These are phyloP conservation scores for Nysson spinosus DNA, from an alignment of 2,888 invertebrate genomes.

Conservation along the genomic window DNA sequence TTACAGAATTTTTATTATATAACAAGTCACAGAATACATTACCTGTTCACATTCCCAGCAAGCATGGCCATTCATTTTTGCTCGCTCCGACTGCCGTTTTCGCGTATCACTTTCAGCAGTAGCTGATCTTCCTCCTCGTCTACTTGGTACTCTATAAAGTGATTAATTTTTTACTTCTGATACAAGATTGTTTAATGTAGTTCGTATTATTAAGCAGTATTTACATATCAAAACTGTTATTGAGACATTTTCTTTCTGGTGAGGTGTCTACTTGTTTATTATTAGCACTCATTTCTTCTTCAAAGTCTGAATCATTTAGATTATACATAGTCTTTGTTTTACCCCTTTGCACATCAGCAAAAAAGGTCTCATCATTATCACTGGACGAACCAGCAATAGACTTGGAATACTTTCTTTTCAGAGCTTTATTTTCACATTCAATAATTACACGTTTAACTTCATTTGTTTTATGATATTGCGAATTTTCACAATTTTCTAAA, in stretches of 20 bases:
- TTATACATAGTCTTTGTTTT: background rate
- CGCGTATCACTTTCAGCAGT: conserved; percentile 65
- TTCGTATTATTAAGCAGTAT: conserved; percentile 1
- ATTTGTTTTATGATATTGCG: too few species aligned
- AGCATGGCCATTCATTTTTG: conserved; percentile 73
- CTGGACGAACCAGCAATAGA: background rate
- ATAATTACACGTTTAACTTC: background rate
- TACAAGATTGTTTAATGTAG: too few species aligned
- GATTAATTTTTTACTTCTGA: too few species aligned
- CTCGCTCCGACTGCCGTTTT: conserved; percentile 72
- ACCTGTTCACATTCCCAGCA: conserved; percentile 76
- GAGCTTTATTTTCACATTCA: background rate
- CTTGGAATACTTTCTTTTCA: background rate
- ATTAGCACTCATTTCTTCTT: background rate
- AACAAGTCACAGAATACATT: conserved; percentile 22
- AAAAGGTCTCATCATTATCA: conserved; percentile 42
- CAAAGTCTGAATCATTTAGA: background rate
- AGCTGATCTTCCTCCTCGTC: conserved; percentile 1
- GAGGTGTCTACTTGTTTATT: background rate
- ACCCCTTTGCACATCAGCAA: conserved; percentile 8
- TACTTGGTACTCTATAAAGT: conserved; percentile 14
- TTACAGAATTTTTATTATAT: background rate
- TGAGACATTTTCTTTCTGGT: conserved; percentile 11
- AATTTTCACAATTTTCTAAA: background rate
- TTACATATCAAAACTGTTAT: conserved; percentile 35